A percentile compares a stretch with the other conserved stretches of the same genome.
Evolutionary conservation across 2,888 invertebrate genomes (phyloP).

Genomic region (Baccha elongata): DNA sequence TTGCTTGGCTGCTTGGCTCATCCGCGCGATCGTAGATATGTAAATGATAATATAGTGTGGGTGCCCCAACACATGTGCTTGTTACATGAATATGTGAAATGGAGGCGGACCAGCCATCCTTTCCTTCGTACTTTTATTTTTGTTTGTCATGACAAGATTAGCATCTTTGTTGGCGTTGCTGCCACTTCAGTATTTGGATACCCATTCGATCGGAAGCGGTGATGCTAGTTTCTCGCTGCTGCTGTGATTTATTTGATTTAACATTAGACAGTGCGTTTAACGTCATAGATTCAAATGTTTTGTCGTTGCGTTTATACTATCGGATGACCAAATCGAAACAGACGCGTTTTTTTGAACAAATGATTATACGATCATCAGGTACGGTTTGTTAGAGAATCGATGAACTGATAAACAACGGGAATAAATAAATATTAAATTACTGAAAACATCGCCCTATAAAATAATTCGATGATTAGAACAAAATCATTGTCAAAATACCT

Average conservation of each 20-base stretch:
- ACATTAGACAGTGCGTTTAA: conserved; percentile 53
- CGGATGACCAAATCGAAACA: conserved; percentile 51
- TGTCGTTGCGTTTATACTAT: conserved; percentile 28
- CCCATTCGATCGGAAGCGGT: conserved; percentile 60
- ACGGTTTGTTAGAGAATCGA: conserved; percentile 66
- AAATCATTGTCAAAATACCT: background rate
- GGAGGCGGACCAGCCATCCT: conserved; percentile 49
- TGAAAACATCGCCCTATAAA: background rate
- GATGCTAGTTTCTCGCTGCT: conserved; percentile 52
- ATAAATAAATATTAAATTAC: conserved; percentile 43
- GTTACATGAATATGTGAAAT: conserved; percentile 11
- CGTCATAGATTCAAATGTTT: conserved; percentile 28
- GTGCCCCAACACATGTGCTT: conserved; percentile 38
- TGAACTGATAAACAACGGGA: conserved; percentile 56
- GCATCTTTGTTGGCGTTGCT: conserved; percentile 66
- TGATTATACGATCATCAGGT: conserved; percentile 52
- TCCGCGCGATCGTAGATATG: conserved; percentile 12
- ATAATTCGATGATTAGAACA: background rate
- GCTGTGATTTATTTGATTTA: conserved; percentile 65
- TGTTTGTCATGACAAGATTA: conserved; percentile 54
- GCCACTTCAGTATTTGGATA: conserved; percentile 63
- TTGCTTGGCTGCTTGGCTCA: conserved; percentile 5
- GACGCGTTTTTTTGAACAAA: conserved; percentile 43
- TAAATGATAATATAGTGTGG: conserved; percentile 29
- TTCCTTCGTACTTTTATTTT: conserved; percentile 22